These are phyloP conservation scores for Tychaedon coryphoeus DNA, from an alignment of 2,113 vertebrate species.

Conservation along the genomic window DNA sequence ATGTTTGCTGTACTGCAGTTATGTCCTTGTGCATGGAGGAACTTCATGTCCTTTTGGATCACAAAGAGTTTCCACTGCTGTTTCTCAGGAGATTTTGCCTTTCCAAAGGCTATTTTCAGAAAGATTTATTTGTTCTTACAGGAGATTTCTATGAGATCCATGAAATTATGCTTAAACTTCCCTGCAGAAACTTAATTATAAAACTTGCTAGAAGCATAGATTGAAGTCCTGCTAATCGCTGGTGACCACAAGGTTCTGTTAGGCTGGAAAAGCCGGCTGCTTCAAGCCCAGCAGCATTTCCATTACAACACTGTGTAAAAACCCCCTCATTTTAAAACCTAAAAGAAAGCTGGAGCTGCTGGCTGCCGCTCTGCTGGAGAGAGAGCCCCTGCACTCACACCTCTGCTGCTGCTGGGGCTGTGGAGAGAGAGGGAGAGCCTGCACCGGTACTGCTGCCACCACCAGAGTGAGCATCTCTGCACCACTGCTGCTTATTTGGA, in stretches of 20 bases:
- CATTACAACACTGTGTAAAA: not conserved
- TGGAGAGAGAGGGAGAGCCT: not conserved
- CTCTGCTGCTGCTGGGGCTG: fast-evolving
- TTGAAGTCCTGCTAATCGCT: not conserved
- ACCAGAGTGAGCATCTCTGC: not conserved
- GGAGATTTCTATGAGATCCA: not conserved
- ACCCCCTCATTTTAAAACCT: not conserved
- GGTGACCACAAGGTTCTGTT: not conserved
- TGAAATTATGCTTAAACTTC: not conserved
- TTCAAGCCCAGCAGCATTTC: not conserved
- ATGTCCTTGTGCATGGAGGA: not conserved
- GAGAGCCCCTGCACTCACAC: not conserved
- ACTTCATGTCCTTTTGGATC: not conserved
- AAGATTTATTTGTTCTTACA: not conserved
- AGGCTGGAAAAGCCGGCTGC: not conserved
- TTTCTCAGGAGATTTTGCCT: not conserved
- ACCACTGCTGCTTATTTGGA: not conserved
- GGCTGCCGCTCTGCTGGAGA: not conserved
- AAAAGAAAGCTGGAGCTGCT: not conserved
- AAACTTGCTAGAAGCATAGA: not conserved
- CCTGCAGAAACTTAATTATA: not conserved
- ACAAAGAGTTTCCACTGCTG: not conserved
- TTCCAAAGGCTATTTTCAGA: not conserved
- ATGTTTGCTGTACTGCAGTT: not conserved
- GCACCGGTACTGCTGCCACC: fast-evolving